Base-by-base conservation (phyloP, 2,113 vertebrate genomes). In the Petrocephalus microphthalmus region DNA sequence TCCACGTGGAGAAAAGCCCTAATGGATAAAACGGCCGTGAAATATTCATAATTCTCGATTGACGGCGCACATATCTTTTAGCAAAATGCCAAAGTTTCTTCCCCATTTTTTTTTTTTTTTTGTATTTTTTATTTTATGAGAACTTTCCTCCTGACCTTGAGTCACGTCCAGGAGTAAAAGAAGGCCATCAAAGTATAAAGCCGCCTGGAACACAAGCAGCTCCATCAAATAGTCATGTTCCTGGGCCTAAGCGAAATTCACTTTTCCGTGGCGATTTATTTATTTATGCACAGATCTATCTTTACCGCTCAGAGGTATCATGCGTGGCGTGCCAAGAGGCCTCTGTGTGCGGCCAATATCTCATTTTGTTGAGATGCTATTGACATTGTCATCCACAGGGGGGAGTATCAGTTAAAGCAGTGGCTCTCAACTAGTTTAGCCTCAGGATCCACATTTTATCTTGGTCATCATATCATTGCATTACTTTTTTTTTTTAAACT, bases 21-120 rank as follows among this genome's bases (percentile, higher is more conserved):
- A 94, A 95, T 94, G 94, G 95, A 94, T 92, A 93, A 94, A 95
- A 91, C 89, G 89, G 87, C 88, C 60, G 93, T 96, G 90, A 96
- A 96, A 96, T 95, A 96, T 96, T 95, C 90, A 96, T 95, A 84
- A 82, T 91, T 25, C 92, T 92, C 92, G 93, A 96, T 95, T 90
- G 93, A 95, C 93, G 92, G 93, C 25, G 8, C 94, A 94, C 95
- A 93, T 92, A 94, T 96, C 94, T 94, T 95, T 95, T 90, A 94
- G 92, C 92, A 91, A 54, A 92, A 92, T 90, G 89, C 89, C 89
- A 52, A 89, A 87, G 78, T 74, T 89, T 90, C 52, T 87, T 54
- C 33, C 54, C 45, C 33, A 3, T 71, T 17, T 22, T 53, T 88
- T 8, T 91, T 89, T 91, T 92, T 74, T 19, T 90, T 91, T 90